Evolutionary conservation across 2,797 vertebrate species (phyloP).

Genomic region (Chrysocyon brachyurus): DNA sequence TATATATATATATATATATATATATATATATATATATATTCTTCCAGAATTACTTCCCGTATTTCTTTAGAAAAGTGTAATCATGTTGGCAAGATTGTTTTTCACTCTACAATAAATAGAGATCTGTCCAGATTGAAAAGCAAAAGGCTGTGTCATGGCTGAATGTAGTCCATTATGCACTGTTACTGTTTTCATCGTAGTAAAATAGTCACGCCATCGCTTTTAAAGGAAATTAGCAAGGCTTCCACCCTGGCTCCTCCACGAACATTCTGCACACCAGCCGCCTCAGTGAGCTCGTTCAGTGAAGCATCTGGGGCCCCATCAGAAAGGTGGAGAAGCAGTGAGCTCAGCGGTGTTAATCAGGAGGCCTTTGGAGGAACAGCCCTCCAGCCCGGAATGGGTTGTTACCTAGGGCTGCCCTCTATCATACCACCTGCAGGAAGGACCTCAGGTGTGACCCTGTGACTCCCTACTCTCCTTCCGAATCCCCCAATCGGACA

Average conservation of each 20-base stretch:
- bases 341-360: background rate
- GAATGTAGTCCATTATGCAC: background rate
- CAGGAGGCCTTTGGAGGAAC: background rate
- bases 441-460: background rate
- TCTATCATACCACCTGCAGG: background rate
- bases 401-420: background rate
- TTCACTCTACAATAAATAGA: background rate
- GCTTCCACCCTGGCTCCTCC: background rate
- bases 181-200: background rate
- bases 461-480: background rate
- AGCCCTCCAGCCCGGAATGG: rapidly evolving
- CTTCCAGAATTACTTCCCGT: background rate
- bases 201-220: background rate
- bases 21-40: background rate
- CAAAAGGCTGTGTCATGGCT: background rate
- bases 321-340: background rate
- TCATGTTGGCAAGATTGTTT: background rate
- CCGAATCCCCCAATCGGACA: background rate
- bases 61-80: background rate
- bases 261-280: background rate
- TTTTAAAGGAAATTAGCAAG: background rate
- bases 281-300: background rate
- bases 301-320: rapidly evolving
- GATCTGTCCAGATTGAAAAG: background rate
- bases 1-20: too few relatives aligned